Evolutionary conservation across 35 echinoderm and acorn worm genomes (phyloP), one percentile per base, ranked within the genome.

Genomic region (Apostichopus japonicus): DNA sequence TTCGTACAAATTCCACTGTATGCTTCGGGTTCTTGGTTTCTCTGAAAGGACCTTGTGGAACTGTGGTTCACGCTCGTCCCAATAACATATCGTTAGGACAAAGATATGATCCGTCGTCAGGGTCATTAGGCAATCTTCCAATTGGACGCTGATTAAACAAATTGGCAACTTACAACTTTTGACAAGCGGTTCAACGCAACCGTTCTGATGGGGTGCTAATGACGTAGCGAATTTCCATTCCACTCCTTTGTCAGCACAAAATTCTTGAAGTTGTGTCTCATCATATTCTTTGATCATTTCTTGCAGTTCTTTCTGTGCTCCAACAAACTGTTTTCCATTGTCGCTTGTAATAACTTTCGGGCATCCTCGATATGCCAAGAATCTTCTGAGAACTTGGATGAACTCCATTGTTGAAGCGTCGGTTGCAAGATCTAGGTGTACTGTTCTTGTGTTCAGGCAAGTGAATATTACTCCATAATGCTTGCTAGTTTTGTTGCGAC

Each of bases 151-250:
- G n/a, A n/a, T n/a, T n/a, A n/a, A n/a, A n/a, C n/a, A n/a, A n/a
- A n/a, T n/a, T n/a, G n/a, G n/a, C n/a, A n/a, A n/a, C n/a, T 92
- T 96, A 56, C 92, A 93, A 19, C 90, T 93, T 52, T 96, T 96
- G 0, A 96, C 92, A 4, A 96, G 55, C 1, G 52, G 16, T 54
- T 96, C 95, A 53, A 87, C 87, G 52, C 95, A 96, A 5, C 87
- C 95, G 55, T 96, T 93, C 53, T 96, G 95, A 67, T 93, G 95
- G 0, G 92, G 95, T 8, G 92, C 92, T 55, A 15, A n/a, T 23
- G 77, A 79, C 0, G 88, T 96, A 5, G 72, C 77, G 56, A 93
- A 96, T 52, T 79, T 96, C 87, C 87, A 96, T 57, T 86, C 53
- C 2, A 70, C 65, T 0, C 72, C 62, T 54, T 53, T 93, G 25